Base-by-base conservation (phyloP, 2,888 invertebrate genomes). In the Sesamia inferens region DNA sequence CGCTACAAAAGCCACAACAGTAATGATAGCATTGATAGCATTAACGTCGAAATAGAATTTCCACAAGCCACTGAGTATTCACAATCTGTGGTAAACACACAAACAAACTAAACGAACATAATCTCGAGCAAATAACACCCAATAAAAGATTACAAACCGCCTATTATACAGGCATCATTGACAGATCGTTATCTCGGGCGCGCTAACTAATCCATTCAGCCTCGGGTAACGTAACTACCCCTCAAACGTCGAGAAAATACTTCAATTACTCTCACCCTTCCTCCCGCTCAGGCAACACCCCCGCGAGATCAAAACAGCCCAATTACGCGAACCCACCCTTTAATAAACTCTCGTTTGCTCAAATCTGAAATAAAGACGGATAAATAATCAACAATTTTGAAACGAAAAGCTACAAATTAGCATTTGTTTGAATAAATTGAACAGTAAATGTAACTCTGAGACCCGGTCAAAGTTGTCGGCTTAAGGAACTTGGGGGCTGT, bases 341-440 rank as follows among this genome's bases (percentile, higher is more conserved):
- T 94, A 94, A 94, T 94, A 93, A 92, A 92, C 91, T 89, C 92
- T 92, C 92, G 92, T 93, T 92, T 91, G 93, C 91, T 92, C 92
- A 90, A 93, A 93, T 91, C 91, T 90, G 88, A 92, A 92, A 93
- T 93, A 93, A 93, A 93, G 91, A 90, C 91, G 75, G 89, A 92
- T 93, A 93, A 94, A 93, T 93, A 94, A 95, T 94, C 92, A 94
- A 93, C 90, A 93, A 93, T 93, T 83, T 89, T 87, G 88, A 90
- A 90, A 89, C 90, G 92, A 92, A 93, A 92, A 93, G 93, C 92
- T 93, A 89, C 89, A 91, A 93, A 94, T 95, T 95, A 94, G 90
- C 95, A 95, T 95, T 94, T 92, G 92, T 95, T 95, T 93, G 94
- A 93, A 94, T 94, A 95, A 94, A 95, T 95, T 95, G 93, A 81